Evolutionary conservation across 2,113 vertebrate genomes (phyloP).

Genomic region (Canis aureus): DNA sequence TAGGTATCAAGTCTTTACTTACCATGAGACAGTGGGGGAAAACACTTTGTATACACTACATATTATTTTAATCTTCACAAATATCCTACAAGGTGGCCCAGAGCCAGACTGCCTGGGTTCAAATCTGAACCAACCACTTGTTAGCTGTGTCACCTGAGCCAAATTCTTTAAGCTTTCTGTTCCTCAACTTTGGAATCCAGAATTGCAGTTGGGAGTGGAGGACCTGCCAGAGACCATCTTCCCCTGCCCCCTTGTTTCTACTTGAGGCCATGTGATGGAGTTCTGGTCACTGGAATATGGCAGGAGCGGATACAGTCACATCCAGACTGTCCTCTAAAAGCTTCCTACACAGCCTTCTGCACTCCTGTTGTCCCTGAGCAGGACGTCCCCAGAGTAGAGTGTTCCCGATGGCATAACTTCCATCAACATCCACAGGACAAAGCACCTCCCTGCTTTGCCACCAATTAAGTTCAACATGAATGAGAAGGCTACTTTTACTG

Average conservation of each 20-base stretch:
- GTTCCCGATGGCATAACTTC: not conserved
- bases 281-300: not conserved
- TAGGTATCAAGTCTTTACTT: not conserved
- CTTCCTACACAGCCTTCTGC: not conserved
- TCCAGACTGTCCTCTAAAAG: not conserved
- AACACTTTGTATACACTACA: not conserved
- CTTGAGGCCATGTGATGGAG: not conserved
- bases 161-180: not conserved
- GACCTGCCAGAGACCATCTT: not conserved
- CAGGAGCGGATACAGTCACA: not conserved
- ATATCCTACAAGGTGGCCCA: not conserved
- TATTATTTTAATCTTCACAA: not conserved
- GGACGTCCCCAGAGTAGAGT: not conserved
- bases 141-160: not conserved
- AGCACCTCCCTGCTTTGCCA: not conserved
- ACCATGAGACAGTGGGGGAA: not conserved
- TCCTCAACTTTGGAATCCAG: not conserved
- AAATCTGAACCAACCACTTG: not conserved
- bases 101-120: not conserved
- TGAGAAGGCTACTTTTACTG: not conserved
- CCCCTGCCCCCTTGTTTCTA: not conserved
- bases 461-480: not conserved
- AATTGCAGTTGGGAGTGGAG: no score
- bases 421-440: not conserved
- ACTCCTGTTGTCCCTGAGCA: not conserved